Conservation (phyloP, 2,888 invertebrate genomes). For the Rhabditoides inermis region DNA sequence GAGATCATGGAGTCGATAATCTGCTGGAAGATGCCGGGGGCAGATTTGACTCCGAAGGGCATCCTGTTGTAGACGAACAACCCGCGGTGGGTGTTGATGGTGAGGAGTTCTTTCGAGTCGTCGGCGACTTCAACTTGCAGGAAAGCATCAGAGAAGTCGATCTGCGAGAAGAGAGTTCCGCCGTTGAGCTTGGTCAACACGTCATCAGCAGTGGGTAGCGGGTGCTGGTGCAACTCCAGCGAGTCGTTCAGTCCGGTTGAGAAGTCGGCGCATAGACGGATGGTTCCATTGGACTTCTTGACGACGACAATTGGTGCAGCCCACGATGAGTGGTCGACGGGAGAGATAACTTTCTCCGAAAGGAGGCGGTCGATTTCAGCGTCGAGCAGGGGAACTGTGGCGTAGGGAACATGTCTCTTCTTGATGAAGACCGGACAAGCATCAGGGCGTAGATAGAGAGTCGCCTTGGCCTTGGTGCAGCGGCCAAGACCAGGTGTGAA, state of each 20-base stretch:
- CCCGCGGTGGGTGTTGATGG: constrained; percentile 31
- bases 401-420: constrained; percentile 13
- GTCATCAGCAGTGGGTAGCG: constrained; percentile 24
- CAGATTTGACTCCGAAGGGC: constrained; percentile 30
- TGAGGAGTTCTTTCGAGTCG: constrained; percentile 11
- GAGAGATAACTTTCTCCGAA: constrained; percentile 9
- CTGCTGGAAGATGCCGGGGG: constrained; percentile 26
- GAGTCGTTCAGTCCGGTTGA: constrained; percentile 26
- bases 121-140: constrained; percentile 26
- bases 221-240: constrained; percentile 19
- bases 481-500: constrained; percentile 10
- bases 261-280: constrained; percentile 32
- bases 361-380: constrained; percentile 18
- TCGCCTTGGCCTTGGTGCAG: constrained; percentile 9
- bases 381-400: neutral
- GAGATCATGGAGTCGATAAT: constrained; percentile 19
- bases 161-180: constrained; percentile 16
- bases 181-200: constrained; percentile 23
- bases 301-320: constrained; percentile 30
- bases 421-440: constrained; percentile 9
- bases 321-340: constrained; percentile 22
- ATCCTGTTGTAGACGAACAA: constrained; percentile 23
- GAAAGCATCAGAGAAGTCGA: constrained; percentile 33
- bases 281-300: constrained; percentile 22
- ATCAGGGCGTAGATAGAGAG: constrained; percentile 8